These are phyloP conservation scores for Taenioides sp. DNA, from an alignment of 2,797 vertebrate species.

Conservation along the genomic window DNA sequence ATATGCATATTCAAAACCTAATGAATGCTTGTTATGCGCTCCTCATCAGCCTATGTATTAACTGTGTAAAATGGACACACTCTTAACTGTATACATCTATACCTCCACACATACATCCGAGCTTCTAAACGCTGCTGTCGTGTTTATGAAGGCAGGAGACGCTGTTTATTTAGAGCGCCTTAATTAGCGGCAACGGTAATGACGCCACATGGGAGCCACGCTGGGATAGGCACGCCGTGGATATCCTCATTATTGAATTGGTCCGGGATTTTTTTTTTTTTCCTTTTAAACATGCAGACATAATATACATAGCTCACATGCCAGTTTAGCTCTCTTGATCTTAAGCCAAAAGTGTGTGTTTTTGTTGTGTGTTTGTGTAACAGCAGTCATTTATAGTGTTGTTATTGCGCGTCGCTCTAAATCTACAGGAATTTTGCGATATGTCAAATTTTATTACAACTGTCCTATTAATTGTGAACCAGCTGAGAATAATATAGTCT, in stretches of 20 bases:
- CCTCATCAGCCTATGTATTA: slow-evolving; percentile 8
- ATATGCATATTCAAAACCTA: neutral
- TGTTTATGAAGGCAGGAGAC: slow-evolving; percentile 71
- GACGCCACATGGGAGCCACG: slow-evolving; percentile 73
- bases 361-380: slow-evolving; percentile 31
- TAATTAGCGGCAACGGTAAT: slow-evolving; percentile 78
- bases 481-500: slow-evolving; percentile 31
- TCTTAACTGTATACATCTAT: slow-evolving; percentile 32
- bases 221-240: slow-evolving; percentile 70
- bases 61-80: slow-evolving; percentile 16
- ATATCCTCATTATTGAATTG: slow-evolving; percentile 74
- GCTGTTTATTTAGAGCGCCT: slow-evolving; percentile 75
- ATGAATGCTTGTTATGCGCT: slow-evolving; percentile 1
- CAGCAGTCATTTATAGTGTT: slow-evolving; percentile 43
- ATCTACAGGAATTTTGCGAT: slow-evolving; percentile 32
- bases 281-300: slow-evolving; percentile 19
- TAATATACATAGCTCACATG: slow-evolving; percentile 12
- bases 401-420: slow-evolving; percentile 35
- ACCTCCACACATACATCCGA: slow-evolving; percentile 52
- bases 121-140: slow-evolving; percentile 57
- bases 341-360: slow-evolving; percentile 49
- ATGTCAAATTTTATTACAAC: neutral
- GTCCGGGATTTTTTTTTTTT: slow-evolving; percentile 63
- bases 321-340: slow-evolving; percentile 44
- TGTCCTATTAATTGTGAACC: slow-evolving; percentile 36